Evolutionary conservation across 2,797 vertebrate species (phyloP).

Genomic region (Varecia variegata): DNA sequence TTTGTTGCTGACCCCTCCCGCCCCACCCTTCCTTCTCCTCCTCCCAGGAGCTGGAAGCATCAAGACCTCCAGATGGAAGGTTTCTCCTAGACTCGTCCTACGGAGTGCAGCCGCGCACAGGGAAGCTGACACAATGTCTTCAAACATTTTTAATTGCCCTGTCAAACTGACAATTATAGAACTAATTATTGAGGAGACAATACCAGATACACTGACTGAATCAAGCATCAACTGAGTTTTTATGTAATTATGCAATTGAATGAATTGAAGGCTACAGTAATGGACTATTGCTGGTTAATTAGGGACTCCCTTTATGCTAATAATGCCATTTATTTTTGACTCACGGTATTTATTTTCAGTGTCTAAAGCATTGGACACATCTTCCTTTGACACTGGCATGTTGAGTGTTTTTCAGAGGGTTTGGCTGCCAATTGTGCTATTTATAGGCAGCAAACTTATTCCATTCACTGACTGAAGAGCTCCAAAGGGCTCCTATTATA

Average conservation of each 20-base stretch:
- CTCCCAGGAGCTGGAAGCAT: background rate
- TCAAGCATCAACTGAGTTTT: constrained; percentile 83
- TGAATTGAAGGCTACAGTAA: constrained; percentile 87
- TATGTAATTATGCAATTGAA: constrained; percentile 88
- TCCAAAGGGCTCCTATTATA: constrained; percentile 31
- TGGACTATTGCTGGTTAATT: constrained; percentile 87
- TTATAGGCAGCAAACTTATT: constrained; percentile 19
- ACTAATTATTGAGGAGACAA: constrained; percentile 89
- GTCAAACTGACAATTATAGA: constrained; percentile 88
- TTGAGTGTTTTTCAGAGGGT: constrained; percentile 43
- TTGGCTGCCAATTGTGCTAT: constrained; percentile 19
- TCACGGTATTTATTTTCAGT: constrained; percentile 77
- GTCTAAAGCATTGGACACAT: constrained; percentile 47
- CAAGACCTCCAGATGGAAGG: constrained; percentile 56
- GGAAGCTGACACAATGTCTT: constrained; percentile 84
- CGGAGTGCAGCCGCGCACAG: constrained; percentile 57
- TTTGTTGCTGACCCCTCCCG: background rate
- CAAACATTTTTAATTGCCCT: constrained; percentile 89
- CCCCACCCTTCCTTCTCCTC: background rate
- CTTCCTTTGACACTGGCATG: constrained; percentile 54
- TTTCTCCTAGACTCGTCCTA: constrained; percentile 58
- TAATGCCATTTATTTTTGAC: constrained; percentile 83
- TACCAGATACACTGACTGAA: constrained; percentile 85
- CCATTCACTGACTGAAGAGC: background rate
- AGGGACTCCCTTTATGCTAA: constrained; percentile 85